Evolutionary conservation across 1,140 invertebrate species (phyloP), one percentile per base, ranked within the genome.

Genomic region (Drosophila serrata): DNA sequence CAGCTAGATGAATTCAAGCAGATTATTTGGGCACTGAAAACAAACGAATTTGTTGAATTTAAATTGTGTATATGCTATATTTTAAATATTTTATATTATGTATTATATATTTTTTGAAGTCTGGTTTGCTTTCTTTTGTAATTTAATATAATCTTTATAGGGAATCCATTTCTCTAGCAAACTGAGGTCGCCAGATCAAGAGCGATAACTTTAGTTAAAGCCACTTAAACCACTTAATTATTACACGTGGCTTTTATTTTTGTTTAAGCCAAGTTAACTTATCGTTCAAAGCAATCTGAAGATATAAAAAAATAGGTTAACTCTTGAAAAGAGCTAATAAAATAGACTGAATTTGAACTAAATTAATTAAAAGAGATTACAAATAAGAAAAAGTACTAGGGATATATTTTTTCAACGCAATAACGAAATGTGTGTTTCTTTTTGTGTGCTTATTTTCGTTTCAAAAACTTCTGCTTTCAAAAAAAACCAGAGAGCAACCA

Each of bases 1-100:
- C 56, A n/a, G n/a, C n/a, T 61, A 27, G 24, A 56, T 53, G 59
- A 27, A 35, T 55, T 61, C 55, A 42, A 31, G 56, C 17, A 42
- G 12, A 40, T 29, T 39, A 40, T 39, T 29, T 19, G 12, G 6
- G 31, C 61, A 33, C 33, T 24, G 22, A n/a, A 12, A 63, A 42
- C 9, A 56, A 55, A n/a, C n/a, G n/a, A n/a, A n/a, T n/a, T n/a
- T n/a, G n/a, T n/a, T n/a, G n/a, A n/a, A 62, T 24, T 17, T 1
- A 4, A 51, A 33, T 33, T 15, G 27, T 6, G 17, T 15, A 24
- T 24, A 24, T 24, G 4, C 4, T 24, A 24, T 24, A 24, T 35
- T 53, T 48, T n/a, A 12, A 9, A 4, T 1, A 51, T 19, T 19
- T 1, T 33, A 12, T 12, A 6, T n/a, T n/a, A 48, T 2, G 17